These are phyloP conservation scores for Dynastes grantii DNA, from an alignment of 2,888 invertebrate genomes.

Conservation along the genomic window DNA sequence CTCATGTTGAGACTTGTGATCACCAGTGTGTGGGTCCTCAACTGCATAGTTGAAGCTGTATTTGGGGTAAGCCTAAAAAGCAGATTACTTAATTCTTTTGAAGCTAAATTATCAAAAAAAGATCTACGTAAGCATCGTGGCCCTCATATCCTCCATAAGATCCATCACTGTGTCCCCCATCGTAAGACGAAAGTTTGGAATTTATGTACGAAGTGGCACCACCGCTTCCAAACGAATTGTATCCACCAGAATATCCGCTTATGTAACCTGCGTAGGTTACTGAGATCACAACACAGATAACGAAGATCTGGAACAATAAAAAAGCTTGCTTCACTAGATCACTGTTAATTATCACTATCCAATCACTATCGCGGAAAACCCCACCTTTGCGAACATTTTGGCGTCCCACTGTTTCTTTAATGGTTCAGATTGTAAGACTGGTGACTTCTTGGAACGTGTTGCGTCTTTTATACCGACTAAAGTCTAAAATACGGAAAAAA, in stretches of 20 bases:
- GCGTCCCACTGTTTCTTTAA: neutral
- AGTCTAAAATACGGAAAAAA: slow-evolving; percentile 27
- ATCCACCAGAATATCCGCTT: slow-evolving; percentile 30
- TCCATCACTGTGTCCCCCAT: neutral
- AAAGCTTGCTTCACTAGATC: slow-evolving; percentile 1
- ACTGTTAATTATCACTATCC: slow-evolving; percentile 5
- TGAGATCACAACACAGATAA: slow-evolving; percentile 20
- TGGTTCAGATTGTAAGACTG: neutral
- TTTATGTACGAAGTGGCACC: slow-evolving; percentile 37
- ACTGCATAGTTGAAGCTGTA: slow-evolving; percentile 42
- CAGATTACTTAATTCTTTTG: neutral
- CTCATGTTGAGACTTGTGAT: slow-evolving; percentile 43
- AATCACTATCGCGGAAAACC: neutral
- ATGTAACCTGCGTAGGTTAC: slow-evolving; percentile 22
- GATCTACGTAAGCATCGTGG: slow-evolving; percentile 34
- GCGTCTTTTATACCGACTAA: slow-evolving; percentile 22
- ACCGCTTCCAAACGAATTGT: slow-evolving; percentile 36
- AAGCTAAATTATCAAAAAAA: neutral
- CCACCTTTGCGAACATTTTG: slow-evolving; percentile 31
- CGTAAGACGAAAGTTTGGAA: slow-evolving; percentile 22
- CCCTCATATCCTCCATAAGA: slow-evolving; percentile 28
- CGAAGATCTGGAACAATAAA: slow-evolving; percentile 16
- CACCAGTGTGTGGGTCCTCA: slow-evolving; percentile 15
- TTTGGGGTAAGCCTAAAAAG: slow-evolving; percentile 38
- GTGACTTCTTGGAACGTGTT: neutral